These are phyloP conservation scores for Eumerus sabulonum DNA, from an alignment of 2,888 invertebrate genomes.

Conservation along the genomic window DNA sequence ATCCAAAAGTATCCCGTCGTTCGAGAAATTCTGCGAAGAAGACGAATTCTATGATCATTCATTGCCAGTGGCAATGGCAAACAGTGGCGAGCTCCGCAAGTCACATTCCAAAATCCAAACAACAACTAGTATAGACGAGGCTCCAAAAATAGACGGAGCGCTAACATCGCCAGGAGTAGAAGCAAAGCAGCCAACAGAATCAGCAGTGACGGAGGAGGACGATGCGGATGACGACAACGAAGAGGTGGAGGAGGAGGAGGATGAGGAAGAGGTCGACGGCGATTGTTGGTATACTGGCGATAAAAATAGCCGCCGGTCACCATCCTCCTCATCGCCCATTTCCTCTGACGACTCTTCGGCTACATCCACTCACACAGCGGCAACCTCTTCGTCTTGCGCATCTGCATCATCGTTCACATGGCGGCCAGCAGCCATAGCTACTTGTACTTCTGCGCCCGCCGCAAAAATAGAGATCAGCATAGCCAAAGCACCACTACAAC, in stretches of 20 bases:
- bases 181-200: not conserved
- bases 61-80: slow-evolving; percentile 5
- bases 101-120: slow-evolving; percentile 73
- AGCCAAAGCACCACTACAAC: slow-evolving; percentile 58
- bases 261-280: slow-evolving; percentile 46
- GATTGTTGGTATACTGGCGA: slow-evolving; percentile 68
- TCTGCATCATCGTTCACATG: slow-evolving; percentile 76
- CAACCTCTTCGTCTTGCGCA: slow-evolving; percentile 71
- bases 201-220: slow-evolving; percentile 14
- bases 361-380: slow-evolving; percentile 44
- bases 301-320: slow-evolving; percentile 71
- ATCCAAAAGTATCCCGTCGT: slow-evolving; percentile 79
- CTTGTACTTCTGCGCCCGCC: slow-evolving; percentile 34
- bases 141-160: slow-evolving; percentile 51
- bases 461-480: slow-evolving; percentile 49
- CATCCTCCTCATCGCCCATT: slow-evolving; percentile 74
- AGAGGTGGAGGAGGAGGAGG: slow-evolving; percentile 31
- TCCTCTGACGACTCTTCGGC: slow-evolving; percentile 72
- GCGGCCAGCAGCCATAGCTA: slow-evolving; percentile 70
- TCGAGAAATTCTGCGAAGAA: slow-evolving; percentile 78
- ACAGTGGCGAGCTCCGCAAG: slow-evolving; percentile 53
- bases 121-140: slow-evolving; percentile 59
- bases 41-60: slow-evolving; percentile 72
- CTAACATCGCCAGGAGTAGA: no score
- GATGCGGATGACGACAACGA: slow-evolving; percentile 25